Base-by-base conservation (phyloP, 2,797 vertebrate species). In the Fratercula arctica region DNA sequence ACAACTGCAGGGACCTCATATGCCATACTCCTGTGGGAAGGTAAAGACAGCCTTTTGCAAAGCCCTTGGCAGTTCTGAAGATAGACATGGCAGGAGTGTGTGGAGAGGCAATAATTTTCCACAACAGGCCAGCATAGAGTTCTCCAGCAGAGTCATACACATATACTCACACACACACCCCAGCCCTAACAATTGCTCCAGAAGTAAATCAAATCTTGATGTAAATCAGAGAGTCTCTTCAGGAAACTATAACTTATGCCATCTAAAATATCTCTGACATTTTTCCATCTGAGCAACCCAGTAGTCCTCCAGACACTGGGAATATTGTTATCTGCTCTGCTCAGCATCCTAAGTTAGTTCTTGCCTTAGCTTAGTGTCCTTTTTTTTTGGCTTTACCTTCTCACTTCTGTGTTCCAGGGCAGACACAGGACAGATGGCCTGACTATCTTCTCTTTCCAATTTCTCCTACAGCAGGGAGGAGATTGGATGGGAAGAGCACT, bases 381-480 rank as follows among this genome's bases (percentile, higher is more conserved):
- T 46, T 51, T 77, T 63, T 74, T 74, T 80, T 77, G 18, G 33
- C 28, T 67, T 88, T 82, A 41, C 50, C 4, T 46, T 86, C 50
- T 60, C 70, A 48, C 1, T 81, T 90, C 28, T 74, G 21, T 37
- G 14, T 90, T 74, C 28, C 33, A 76, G 33, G n/a, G 8, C 43
- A 92, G 51, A 57, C 37, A 93, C 13, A 74, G 43, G 51, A 75
- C 67, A 83, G 45, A 91, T 80, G 64, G 23, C 35, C 35, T 83
- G 35, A 74, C n/a, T 73, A 0, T 56, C 18, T 77, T 89, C 72
- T 57, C 31, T 80, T 85, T 87, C 53, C n/a, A 57, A 13, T 68
- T 59, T 77, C 41, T 94, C 56, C 67, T 83, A 23, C n/a, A 85
- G 31, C 78, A 87, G 56, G 24, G 41, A 74, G 45, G 37, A 92